Base-by-base conservation (phyloP, 2,888 invertebrate genomes). In the Lepidocyrtoides sp. region DNA sequence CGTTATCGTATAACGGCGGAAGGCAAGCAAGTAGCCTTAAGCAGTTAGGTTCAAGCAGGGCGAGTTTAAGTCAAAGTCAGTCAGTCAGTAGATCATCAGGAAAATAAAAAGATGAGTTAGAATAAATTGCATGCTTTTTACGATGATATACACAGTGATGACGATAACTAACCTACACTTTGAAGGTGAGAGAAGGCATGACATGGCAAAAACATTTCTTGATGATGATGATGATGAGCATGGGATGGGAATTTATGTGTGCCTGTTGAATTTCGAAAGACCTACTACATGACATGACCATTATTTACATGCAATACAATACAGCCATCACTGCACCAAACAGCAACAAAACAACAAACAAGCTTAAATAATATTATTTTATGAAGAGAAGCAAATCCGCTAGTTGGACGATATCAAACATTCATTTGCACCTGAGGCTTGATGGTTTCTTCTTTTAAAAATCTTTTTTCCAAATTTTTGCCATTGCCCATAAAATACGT, bases 401-500 rank as follows among this genome's bases (percentile, higher is more conserved):
- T 44, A 69, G 5, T 51, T 44, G 48, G 36, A 10, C 32, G 20
- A 85, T 54, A 57, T 14, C 48, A 81, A n/a, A 36, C 14, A 20
- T 63, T 87, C 57, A 81, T 89, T 82, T 60, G 82, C 89, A 82
- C 89, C 89, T 82, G 51, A 89, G 82, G 89, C 82, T 41, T 10
- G 63, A 23, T 63, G 12, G 29, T 69, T 72, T 8, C 2, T 26
- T 29, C 44, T 23, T 79, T 60, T 20, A 75, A n/a, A n/a, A 63
- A 66, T 29, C 32, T 26, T 54, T 20, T n/a, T 87, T 36, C 44
- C 17, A 26, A 23, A 41, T 85, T 51, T 29, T 32, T 51, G 26
- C 66, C 83, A 84, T 36, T 51, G 26, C 77, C 32, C 51, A 48
- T 75, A 23, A 41, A 72, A 72, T 36, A 41, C 41, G 41, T 20